Conservation (phyloP, 2,113 vertebrate genomes). For the Oncorhynchus masou region DNA sequence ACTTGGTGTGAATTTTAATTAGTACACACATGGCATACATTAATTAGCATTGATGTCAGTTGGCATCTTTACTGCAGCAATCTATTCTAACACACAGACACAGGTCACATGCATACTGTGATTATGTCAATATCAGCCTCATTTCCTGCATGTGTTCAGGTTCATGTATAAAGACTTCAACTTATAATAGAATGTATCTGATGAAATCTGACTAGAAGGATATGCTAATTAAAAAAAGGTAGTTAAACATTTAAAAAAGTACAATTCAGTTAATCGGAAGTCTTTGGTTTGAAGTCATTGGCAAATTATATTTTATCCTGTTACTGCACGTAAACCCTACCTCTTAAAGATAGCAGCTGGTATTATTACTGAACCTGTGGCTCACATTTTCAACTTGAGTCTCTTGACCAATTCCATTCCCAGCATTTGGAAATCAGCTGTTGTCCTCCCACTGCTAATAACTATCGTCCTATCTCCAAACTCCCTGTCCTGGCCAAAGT, state of each 20-base stretch:
- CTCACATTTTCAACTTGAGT: too few species aligned
- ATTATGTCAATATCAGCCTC: not conserved
- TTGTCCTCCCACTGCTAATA: too few species aligned
- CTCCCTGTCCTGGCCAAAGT: too few species aligned
- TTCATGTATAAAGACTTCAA: not conserved
- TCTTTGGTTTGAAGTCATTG: too few species aligned
- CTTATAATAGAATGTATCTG: not conserved
- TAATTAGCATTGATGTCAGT: constrained; percentile 41
- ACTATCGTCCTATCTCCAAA: too few species aligned
- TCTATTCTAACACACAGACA: constrained; percentile 22
- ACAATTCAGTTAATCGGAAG: too few species aligned
- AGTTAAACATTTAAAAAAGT: not conserved
- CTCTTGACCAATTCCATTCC: too few species aligned
- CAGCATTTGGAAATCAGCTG: too few species aligned
- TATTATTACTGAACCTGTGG: too few species aligned
- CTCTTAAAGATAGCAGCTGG: too few species aligned
- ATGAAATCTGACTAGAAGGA: not conserved
- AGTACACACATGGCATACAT: constrained; percentile 43
- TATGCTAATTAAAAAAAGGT: not conserved
- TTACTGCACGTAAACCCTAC: too few species aligned
- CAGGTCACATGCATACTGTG: not conserved
- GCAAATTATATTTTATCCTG: too few species aligned
- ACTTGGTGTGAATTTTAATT: constrained; percentile 63
- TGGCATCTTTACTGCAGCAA: constrained; percentile 47
- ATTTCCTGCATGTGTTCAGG: not conserved